Evolutionary conservation across 1,140 invertebrate genomes (phyloP).

Genomic region (Heliconius eleuchia): DNA sequence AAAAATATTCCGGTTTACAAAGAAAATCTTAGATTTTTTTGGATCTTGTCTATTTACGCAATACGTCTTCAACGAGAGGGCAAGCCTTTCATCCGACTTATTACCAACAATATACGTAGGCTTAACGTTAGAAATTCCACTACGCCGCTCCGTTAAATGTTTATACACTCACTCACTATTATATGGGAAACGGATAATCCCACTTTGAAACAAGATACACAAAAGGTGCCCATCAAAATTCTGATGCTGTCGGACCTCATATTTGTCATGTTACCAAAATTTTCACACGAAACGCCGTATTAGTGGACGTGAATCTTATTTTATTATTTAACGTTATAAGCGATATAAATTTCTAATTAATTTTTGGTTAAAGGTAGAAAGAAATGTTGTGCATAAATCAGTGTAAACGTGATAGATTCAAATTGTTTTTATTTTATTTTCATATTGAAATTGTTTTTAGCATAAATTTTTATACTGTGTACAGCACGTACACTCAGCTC

Average conservation of each 20-base stretch:
- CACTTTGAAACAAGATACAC: slow-evolving; percentile 76
- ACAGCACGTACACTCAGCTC: too few relatives aligned
- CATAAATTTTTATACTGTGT: too few relatives aligned
- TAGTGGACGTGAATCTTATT: slow-evolving; percentile 19
- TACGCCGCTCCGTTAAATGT: slow-evolving; percentile 31
- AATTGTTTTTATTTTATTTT: too few relatives aligned
- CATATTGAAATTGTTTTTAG: too few relatives aligned
- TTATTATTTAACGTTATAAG: neutral
- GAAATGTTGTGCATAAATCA: neutral
- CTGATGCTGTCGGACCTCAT: slow-evolving; percentile 55
- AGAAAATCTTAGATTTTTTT: neutral
- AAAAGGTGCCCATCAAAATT: slow-evolving; percentile 74
- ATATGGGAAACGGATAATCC: slow-evolving; percentile 63
- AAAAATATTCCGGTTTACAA: too few relatives aligned
- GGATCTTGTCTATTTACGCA: neutral
- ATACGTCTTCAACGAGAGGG: slow-evolving; percentile 4
- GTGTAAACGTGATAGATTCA: neutral
- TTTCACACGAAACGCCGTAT: slow-evolving; percentile 64
- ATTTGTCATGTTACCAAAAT: slow-evolving; percentile 76
- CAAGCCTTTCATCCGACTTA: slow-evolving; percentile 18
- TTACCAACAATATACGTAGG: slow-evolving; percentile 35
- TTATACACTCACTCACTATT: slow-evolving; percentile 57
- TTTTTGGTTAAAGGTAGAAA: neutral
- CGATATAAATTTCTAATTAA: slow-evolving; percentile 2
- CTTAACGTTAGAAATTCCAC: slow-evolving; percentile 43